Conservation (phyloP, 2,797 vertebrate genomes). For the Phataginus tetradactyla region DNA sequence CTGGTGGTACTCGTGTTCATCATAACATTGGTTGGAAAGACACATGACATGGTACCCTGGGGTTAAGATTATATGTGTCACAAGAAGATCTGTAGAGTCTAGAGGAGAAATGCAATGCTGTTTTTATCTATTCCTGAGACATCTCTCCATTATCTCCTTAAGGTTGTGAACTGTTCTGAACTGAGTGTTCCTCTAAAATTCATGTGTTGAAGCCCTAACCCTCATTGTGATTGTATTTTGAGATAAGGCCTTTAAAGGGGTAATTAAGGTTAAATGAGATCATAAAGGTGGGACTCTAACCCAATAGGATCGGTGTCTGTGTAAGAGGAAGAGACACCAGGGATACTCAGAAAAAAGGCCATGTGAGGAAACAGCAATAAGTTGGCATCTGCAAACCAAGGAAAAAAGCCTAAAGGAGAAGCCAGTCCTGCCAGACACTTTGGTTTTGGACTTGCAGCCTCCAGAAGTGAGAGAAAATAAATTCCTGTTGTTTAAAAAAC, state of each 20-base stretch:
- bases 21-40: background rate
- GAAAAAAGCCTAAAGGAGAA: background rate
- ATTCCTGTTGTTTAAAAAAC: background rate
- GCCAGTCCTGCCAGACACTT: background rate
- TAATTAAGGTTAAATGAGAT: background rate
- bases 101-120: background rate
- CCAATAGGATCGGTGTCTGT: background rate
- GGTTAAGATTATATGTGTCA: background rate
- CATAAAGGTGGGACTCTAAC: background rate
- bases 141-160: background rate
- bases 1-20: background rate
- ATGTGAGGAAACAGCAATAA: background rate
- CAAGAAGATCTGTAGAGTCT: background rate
- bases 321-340: background rate
- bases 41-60: background rate
- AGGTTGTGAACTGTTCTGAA: background rate
- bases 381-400: background rate
- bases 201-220: background rate
- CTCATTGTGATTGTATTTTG: background rate
- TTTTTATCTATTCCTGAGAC: background rate
- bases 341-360: background rate
- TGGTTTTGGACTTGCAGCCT: background rate
- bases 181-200: background rate
- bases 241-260: background rate
- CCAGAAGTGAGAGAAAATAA: background rate